Percentiles rank a stretch among this genome's conserved stretches.
Evolutionary conservation across 2,888 invertebrate genomes (phyloP).

Genomic region (Ennomos erosarius): DNA sequence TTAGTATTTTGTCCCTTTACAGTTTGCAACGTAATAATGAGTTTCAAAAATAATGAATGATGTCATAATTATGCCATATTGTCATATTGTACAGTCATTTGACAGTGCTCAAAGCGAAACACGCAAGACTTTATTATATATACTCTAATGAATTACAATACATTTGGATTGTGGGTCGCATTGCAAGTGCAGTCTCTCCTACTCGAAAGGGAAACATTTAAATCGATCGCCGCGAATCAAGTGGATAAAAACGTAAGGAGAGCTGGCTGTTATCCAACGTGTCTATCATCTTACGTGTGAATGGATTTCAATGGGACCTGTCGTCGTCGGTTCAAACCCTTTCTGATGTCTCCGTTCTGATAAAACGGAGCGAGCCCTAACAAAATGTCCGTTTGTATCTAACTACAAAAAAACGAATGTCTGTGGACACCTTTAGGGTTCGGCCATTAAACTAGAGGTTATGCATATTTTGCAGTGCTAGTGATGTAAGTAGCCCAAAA

Average conservation of each 20-base stretch:
- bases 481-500: no score
- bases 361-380: slow-evolving; percentile 68
- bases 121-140: no score
- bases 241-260: slow-evolving; percentile 42
- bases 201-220: slow-evolving; percentile 6
- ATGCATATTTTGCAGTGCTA: background rate
- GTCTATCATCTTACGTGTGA: slow-evolving; percentile 70
- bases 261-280: slow-evolving; percentile 38
- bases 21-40: no score
- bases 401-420: slow-evolving; percentile 60
- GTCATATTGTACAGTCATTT: no score
- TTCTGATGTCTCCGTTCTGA: slow-evolving; percentile 64
- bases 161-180: no score
- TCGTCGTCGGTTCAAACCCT: slow-evolving; percentile 64
- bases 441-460: slow-evolving; percentile 48
- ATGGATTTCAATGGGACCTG: slow-evolving; percentile 63
- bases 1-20: no score
- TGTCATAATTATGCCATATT: no score
- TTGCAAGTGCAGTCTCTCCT: no score
- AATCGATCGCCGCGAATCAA: slow-evolving; percentile 38
- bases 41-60: no score
- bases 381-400: slow-evolving; percentile 80
- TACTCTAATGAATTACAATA: no score
- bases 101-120: no score
- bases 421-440: slow-evolving; percentile 55